Evolutionary conservation across 2,888 invertebrate genomes (phyloP), one percentile per base, ranked within the genome.

Genomic region (Trissolcus japonicus): DNA sequence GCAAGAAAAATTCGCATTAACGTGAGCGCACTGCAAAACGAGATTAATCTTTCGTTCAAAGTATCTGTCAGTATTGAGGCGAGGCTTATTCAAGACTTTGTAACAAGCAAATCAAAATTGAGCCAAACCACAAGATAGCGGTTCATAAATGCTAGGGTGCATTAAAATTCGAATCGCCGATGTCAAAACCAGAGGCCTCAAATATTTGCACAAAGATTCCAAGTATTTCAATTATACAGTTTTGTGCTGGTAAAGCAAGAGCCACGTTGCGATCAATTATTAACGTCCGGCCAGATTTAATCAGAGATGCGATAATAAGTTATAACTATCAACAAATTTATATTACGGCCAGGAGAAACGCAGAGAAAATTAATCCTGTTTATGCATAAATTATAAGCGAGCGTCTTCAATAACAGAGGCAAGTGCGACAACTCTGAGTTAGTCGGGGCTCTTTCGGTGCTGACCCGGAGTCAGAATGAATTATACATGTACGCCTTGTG

Each of bases 1-100:
- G 78, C 79, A 79, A 80, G 79, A 79, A 77, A 80, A 73, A 73
- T 74, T 67, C 73, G 62, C 68, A 76, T 79, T 79, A 79, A 81
- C 79, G 79, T 76, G 79, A 80, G 68, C 56, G 53, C 41, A 79
- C 77, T 78, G 77, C 77, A 57, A 74, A 79, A 74, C 53, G 56
- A 74, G 79, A 79, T 80, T 79, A 78, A 76, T 79, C 75, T 71
- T 60, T 71, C 60, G 65, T 68, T 78, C 74, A 55, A 73, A 69
- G 63, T 71, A 68, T 62, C 59, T 71, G 66, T 41, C 51, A 54
- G 66, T 14, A 19, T 11, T 13, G 35, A 35, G 35, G 35, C 11
- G 35, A 35, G 35, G 35, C 11, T 35, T 35, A 35, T 35, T 35
- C 35, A 35, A 9, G 9, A 11, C 11, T 35, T 35, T 11, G 9